phyloP scores from a whole-genome alignment of 2,797 vertebrate species.

The Crossoptilon crossoptilon region DNA sequence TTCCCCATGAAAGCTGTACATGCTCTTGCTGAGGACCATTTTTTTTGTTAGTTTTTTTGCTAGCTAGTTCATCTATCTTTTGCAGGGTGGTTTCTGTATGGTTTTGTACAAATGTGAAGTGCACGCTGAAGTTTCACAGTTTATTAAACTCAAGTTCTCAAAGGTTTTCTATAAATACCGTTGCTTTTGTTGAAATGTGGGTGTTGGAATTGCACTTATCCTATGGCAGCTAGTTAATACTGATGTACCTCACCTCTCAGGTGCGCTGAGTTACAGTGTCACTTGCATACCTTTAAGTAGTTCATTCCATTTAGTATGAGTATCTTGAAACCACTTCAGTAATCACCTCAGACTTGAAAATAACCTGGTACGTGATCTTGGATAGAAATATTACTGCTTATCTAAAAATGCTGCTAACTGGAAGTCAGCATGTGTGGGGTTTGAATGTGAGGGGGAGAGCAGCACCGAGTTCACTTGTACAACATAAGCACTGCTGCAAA shows the following conservation, averaged over 20 bases:
- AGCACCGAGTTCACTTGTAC: neutral
- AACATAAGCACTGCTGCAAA: constrained; percentile 13
- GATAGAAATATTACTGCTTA: neutral
- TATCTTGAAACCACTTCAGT: neutral
- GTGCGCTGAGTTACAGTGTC: neutral
- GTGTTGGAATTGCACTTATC: constrained; percentile 40
- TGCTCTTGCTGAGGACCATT: constrained; percentile 58
- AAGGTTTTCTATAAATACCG: constrained; percentile 44
- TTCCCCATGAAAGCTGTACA: constrained; percentile 41
- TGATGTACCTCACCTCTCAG: neutral
- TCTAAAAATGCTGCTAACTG: neutral
- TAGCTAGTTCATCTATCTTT: constrained; percentile 45
- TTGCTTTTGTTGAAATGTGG: constrained; percentile 50
- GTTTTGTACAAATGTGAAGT: constrained; percentile 76
- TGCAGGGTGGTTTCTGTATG: constrained; percentile 62
- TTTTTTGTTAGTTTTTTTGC: constrained; percentile 35
- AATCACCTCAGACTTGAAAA: neutral
- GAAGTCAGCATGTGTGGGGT: neutral
- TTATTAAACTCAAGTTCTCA: constrained; percentile 81
- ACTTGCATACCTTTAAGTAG: neutral
- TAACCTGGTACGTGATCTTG: neutral
- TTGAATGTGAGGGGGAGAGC: neutral
- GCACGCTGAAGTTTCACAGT: constrained; percentile 62
- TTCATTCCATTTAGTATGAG: neutral
- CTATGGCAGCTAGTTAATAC: neutral